Evolutionary conservation across 1,140 invertebrate genomes (phyloP).

Genomic region (Globodera ellingtonae): DNA sequence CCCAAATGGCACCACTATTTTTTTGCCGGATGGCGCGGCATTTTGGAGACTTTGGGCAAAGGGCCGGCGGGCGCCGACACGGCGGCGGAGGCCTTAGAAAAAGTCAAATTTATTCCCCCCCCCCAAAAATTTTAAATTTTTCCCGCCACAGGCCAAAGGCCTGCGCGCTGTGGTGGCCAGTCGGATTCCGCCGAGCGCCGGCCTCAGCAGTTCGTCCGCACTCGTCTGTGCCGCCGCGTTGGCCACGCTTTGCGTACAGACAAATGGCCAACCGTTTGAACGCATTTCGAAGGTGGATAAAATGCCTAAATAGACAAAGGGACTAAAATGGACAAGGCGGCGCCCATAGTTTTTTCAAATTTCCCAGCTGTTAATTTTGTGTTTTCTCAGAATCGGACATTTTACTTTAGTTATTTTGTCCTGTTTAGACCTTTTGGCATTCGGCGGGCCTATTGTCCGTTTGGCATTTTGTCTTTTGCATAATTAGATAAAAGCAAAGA

Average conservation of each 20-base stretch:
- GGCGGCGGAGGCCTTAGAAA: slow-evolving; percentile 30
- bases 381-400: too few relatives aligned
- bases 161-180: slow-evolving; percentile 80
- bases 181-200: slow-evolving; percentile 84
- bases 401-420: too few relatives aligned
- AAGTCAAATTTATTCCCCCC: slow-evolving; percentile 9
- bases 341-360: too few relatives aligned
- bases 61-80: slow-evolving; percentile 56
- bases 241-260: slow-evolving; percentile 77
- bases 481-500: too few relatives aligned
- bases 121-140: neutral
- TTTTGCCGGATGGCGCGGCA: slow-evolving; percentile 85
- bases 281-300: slow-evolving; percentile 17
- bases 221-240: slow-evolving; percentile 88
- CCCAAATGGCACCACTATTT: slow-evolving; percentile 93
- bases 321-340: too few relatives aligned
- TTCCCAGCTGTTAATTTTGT: too few relatives aligned
- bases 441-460: too few relatives aligned
- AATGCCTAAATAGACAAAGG: too few relatives aligned
- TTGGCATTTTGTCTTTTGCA: too few relatives aligned
- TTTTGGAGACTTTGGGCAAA: slow-evolving; percentile 71
- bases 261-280: slow-evolving; percentile 7
- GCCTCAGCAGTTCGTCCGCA: slow-evolving; percentile 89
- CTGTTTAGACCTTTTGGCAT: too few relatives aligned
- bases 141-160: slow-evolving; percentile 67